A percentile compares a stretch with the other conserved stretches of the same genome.
phyloP scores from a whole-genome alignment of 35 echinoderm and acorn worm species.

The Ophiothrix spiculata region DNA sequence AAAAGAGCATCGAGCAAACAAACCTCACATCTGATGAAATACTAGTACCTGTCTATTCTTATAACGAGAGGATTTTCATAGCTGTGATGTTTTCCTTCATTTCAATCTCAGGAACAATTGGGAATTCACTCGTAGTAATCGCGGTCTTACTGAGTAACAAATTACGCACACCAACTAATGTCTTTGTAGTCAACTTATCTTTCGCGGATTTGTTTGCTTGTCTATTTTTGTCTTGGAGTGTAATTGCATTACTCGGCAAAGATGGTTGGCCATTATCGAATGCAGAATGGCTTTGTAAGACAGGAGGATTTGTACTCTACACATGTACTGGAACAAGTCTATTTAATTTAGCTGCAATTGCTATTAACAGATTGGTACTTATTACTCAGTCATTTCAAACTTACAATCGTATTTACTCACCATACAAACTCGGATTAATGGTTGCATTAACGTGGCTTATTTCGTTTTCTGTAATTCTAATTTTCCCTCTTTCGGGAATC shows the following conservation, averaged over 20 bases:
- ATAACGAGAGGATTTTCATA: conserved; percentile 52
- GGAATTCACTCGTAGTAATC: conserved; percentile 71
- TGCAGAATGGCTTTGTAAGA: conserved; percentile 51
- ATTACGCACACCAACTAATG: conserved; percentile 83
- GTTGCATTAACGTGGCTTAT: conserved; percentile 67
- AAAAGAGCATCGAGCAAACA: neutral
- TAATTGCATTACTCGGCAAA: conserved; percentile 30
- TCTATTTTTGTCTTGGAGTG: conserved; percentile 57
- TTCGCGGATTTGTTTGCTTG: conserved; percentile 72
- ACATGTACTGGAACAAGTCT: conserved; percentile 59
- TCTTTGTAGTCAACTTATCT: conserved; percentile 93
- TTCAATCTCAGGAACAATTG: conserved; percentile 57
- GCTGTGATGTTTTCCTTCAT: conserved; percentile 62
- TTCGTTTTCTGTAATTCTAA: conserved; percentile 28
- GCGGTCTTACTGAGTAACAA: conserved; percentile 64
- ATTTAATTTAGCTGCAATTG: conserved; percentile 70
- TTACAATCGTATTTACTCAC: conserved; percentile 48
- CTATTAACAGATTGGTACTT: conserved; percentile 57
- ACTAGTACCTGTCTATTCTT: neutral
- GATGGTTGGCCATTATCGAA: conserved; percentile 41
- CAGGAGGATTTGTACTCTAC: conserved; percentile 51
- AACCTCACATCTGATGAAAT: neutral
- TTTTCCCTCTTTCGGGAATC: conserved; percentile 36
- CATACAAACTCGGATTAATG: conserved; percentile 43
- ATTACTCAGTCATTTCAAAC: conserved; percentile 52